Conservation (phyloP, 1,140 invertebrate genomes). For the Rhynchophorus ferrugineus region DNA sequence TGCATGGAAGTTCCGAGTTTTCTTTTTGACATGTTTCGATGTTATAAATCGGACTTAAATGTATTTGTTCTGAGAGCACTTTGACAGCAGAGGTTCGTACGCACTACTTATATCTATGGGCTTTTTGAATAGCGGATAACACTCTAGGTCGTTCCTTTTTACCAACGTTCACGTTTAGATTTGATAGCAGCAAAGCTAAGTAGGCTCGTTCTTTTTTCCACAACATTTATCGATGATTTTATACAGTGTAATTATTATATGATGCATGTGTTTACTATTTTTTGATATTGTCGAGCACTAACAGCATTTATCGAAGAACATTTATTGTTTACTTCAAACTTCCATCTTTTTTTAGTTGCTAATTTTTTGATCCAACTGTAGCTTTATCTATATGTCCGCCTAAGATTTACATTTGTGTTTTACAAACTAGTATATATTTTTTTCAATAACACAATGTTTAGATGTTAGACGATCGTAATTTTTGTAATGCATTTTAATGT, state of each 20-base stretch:
- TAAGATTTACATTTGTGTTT: too few relatives aligned
- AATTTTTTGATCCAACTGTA: too few relatives aligned
- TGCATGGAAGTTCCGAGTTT: conserved; percentile 7
- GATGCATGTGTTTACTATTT: conserved; percentile 32
- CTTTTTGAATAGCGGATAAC: conserved; percentile 31
- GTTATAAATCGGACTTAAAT: conserved; percentile 1
- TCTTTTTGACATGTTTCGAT: conserved; percentile 5
- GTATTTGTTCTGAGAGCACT: conserved; percentile 16
- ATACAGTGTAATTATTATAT: conserved; percentile 34
- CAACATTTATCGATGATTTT: conserved; percentile 19
- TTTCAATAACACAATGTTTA: too few relatives aligned
- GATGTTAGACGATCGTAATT: too few relatives aligned
- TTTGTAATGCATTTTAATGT: too few relatives aligned
- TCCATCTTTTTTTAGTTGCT: not conserved
- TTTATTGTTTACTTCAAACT: not conserved
- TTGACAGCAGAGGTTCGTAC: conserved; percentile 5
- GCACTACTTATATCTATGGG: conserved; percentile 29
- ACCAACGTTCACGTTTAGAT: conserved; percentile 29
- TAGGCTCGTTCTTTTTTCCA: conserved; percentile 25
- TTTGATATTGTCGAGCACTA: conserved; percentile 2
- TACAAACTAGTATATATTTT: too few relatives aligned
- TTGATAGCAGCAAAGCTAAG: conserved; percentile 37
- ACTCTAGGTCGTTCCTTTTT: conserved; percentile 27
- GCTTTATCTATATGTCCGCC: too few relatives aligned
- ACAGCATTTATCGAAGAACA: conserved; percentile 1